Percentiles rank a stretch among this genome's conserved stretches.
Evolutionary conservation across 2,888 invertebrate species (phyloP).

Genomic region (Nomada lathburiana): DNA sequence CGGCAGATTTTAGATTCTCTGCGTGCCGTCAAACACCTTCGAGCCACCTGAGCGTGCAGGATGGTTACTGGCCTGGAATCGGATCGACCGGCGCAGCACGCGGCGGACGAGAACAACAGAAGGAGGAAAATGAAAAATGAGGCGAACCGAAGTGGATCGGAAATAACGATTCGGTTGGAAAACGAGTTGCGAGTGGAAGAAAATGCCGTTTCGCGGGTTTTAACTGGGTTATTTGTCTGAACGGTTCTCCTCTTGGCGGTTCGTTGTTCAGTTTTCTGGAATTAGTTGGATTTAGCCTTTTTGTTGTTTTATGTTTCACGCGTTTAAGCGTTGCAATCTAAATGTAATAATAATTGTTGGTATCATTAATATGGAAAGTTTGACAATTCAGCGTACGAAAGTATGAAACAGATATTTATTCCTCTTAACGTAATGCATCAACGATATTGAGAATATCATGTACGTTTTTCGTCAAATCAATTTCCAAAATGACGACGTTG

Average conservation of each 20-base stretch:
- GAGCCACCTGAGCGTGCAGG: slow-evolving; percentile 54
- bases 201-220: neutral
- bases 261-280: neutral
- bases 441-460: too few species aligned
- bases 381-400: too few species aligned
- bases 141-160: slow-evolving; percentile 29
- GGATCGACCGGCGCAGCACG: slow-evolving; percentile 5
- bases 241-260: neutral
- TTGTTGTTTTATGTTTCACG: neutral
- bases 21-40: slow-evolving; percentile 9
- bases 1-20: neutral
- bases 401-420: too few species aligned
- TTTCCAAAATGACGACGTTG: too few species aligned
- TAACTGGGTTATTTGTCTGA: slow-evolving; percentile 14
- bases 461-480: too few species aligned
- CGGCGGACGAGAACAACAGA: slow-evolving; percentile 41
- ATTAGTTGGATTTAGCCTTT: neutral
- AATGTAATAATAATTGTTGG: too few species aligned
- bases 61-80: slow-evolving; percentile 70
- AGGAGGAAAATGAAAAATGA: slow-evolving; percentile 21
- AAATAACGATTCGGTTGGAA: slow-evolving; percentile 32
- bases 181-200: slow-evolving; percentile 16
- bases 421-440: too few species aligned
- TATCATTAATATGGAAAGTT: too few species aligned
- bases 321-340: neutral